These are phyloP conservation scores for Ivindomyrus marchei DNA, from an alignment of 2,113 vertebrate genomes.

Conservation along the genomic window DNA sequence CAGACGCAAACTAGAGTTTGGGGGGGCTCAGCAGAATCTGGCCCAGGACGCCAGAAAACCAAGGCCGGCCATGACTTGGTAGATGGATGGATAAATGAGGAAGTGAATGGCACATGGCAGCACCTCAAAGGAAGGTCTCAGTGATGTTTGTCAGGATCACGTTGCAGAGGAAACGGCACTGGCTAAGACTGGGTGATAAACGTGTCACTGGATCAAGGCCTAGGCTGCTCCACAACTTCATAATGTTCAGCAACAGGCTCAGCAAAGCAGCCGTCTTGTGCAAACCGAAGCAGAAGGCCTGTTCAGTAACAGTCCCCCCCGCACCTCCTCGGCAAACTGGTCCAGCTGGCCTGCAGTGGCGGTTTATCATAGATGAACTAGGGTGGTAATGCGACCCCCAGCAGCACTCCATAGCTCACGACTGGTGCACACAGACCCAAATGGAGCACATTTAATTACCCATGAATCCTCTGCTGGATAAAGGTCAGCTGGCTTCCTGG, in stretches of 20 bases:
- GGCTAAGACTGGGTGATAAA: neutral
- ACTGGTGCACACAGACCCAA: neutral
- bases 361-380: neutral
- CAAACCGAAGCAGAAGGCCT: neutral
- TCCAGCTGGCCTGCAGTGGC: neutral
- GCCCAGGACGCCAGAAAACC: neutral
- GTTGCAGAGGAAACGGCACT: neutral
- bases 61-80: neutral
- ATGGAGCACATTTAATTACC: neutral
- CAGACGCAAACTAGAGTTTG: neutral
- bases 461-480: neutral
- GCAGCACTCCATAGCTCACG: neutral
- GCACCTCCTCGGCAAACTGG: neutral
- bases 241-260: neutral
- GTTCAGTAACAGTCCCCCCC: neutral
- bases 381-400: neutral
- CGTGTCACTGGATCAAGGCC: neutral
- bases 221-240: neutral
- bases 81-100: neutral
- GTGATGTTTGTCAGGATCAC: neutral
- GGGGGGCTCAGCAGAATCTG: neutral
- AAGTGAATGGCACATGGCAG: neutral
- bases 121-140: neutral
- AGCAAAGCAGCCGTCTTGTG: neutral
- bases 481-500: neutral